Evolutionary conservation across 2,888 invertebrate genomes (phyloP).

Genomic region (Oscheius sp.): DNA sequence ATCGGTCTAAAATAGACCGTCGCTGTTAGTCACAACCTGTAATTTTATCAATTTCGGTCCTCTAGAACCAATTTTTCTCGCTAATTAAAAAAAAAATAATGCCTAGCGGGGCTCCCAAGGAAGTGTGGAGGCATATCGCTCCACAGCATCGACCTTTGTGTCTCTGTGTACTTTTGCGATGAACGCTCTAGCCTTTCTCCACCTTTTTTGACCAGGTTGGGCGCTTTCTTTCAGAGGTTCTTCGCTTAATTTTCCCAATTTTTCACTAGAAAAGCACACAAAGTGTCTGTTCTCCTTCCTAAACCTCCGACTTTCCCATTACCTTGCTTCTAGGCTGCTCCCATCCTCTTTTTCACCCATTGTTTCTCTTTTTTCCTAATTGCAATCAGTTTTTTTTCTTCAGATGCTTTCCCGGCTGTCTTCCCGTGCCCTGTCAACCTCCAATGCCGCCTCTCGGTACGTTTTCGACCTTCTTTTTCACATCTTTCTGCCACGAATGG

Average conservation of each 20-base stretch:
- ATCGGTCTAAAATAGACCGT: too few relatives aligned
- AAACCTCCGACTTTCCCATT: too few relatives aligned
- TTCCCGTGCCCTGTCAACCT: constrained; percentile 25
- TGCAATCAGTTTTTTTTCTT: not conserved
- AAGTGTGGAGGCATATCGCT: not conserved
- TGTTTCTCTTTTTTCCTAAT: not conserved
- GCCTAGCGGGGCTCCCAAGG: not conserved
- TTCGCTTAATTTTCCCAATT: not conserved
- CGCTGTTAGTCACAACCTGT: too few relatives aligned
- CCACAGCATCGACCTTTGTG: constrained; percentile 25
- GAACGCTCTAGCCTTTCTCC: not conserved
- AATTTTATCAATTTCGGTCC: too few relatives aligned
- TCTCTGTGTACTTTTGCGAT: constrained; percentile 33
- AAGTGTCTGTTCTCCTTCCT: too few relatives aligned
- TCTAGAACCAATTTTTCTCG: too few relatives aligned
- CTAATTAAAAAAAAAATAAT: too few relatives aligned
- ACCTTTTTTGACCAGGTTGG: not conserved
- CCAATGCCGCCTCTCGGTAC: constrained; percentile 6
- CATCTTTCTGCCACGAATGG: not conserved
- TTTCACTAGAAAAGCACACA: too few relatives aligned
- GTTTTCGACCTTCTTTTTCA: not conserved
- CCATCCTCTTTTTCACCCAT: too few relatives aligned
- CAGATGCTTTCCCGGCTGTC: constrained; percentile 33
- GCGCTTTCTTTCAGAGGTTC: too few relatives aligned
- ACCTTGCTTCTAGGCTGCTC: too few relatives aligned